phyloP scores from a whole-genome alignment of 2,113 vertebrate species.

The Prietella phreatophila region DNA sequence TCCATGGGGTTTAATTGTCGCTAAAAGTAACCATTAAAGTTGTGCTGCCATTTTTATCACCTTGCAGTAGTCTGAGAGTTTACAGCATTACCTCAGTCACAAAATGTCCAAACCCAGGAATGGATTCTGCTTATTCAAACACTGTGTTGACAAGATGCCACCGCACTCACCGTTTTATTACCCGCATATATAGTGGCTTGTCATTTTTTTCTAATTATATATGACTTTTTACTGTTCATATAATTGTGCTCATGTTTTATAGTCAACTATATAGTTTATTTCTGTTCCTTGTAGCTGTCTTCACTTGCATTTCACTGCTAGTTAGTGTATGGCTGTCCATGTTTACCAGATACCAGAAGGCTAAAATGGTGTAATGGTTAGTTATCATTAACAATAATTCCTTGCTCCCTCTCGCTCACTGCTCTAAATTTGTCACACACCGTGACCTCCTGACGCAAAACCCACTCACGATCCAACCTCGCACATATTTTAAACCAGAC shows the following conservation, averaged over 20 bases:
- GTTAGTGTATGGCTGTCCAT: background rate
- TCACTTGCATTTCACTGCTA: background rate
- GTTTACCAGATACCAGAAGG: background rate
- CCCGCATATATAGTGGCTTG: background rate
- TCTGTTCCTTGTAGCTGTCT: background rate
- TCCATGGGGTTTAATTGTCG: background rate
- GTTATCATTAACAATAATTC: background rate
- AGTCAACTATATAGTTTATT: background rate
- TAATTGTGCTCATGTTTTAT: background rate
- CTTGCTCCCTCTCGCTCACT: background rate
- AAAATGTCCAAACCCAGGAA: background rate
- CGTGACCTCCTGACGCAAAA: background rate
- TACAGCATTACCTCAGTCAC: slow-evolving; percentile 11
- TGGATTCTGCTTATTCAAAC: background rate
- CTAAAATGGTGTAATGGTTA: background rate
- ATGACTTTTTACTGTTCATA: background rate
- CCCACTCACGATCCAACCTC: background rate
- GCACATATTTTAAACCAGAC: background rate
- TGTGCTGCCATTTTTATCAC: slow-evolving; percentile 13
- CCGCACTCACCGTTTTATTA: background rate
- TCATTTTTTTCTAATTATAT: background rate
- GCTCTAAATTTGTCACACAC: background rate
- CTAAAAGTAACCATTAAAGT: background rate
- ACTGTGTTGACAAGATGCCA: background rate
- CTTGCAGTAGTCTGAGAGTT: background rate